A percentile compares a stretch with the other conserved stretches of the same genome.
Conservation (phyloP, 2,888 invertebrate genomes). For the Pelosia muscerda region DNA sequence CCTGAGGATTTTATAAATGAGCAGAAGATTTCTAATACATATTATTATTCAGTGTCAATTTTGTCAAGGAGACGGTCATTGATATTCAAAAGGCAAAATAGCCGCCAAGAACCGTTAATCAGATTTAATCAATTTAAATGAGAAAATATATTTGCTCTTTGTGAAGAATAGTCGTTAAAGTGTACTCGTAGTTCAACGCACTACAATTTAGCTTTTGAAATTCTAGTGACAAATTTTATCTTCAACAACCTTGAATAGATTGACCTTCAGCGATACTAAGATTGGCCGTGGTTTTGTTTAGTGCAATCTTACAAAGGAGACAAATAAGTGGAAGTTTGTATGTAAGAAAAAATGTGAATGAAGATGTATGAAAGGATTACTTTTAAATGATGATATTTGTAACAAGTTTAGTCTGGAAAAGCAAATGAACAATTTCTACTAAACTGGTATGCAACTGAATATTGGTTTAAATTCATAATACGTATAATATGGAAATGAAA, state of each 20-base stretch:
- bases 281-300: background rate
- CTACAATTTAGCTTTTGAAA: background rate
- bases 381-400: too few relatives aligned
- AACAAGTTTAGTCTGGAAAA: too few relatives aligned
- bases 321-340: background rate
- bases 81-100: background rate
- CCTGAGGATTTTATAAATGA: constrained; percentile 5
- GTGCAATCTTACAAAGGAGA: background rate
- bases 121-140: constrained; percentile 18
- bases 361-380: too few relatives aligned
- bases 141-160: constrained; percentile 10
- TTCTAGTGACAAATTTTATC: background rate
- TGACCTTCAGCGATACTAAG: background rate
- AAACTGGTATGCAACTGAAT: too few relatives aligned
- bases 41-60: background rate
- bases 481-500: too few relatives aligned
- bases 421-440: too few relatives aligned
- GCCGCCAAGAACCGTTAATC: constrained; percentile 17
- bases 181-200: too few relatives aligned
- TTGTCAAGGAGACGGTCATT: background rate
- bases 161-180: background rate
- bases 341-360: too few relatives aligned
- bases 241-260: background rate
- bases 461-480: too few relatives aligned
- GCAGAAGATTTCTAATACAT: background rate